Base-by-base conservation (phyloP, 2,888 invertebrate species). In the Macroteleia sp. region DNA sequence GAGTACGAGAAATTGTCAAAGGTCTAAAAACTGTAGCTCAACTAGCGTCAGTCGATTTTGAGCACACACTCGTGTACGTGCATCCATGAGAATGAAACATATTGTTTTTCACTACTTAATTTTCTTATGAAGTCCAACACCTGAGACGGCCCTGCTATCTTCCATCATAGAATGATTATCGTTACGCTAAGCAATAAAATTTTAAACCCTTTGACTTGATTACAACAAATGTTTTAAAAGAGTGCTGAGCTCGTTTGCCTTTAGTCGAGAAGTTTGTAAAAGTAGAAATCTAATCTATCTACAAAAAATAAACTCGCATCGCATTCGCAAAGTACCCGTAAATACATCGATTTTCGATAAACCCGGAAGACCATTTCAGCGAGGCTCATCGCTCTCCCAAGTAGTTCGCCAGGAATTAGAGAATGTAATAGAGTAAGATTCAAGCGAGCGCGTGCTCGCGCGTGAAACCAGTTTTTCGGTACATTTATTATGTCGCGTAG, bases 401-500 rank as follows among this genome's bases (percentile, higher is more conserved):
- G 50, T 28, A 39, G 57, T 62, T 70, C 41, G 48, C 14, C 52
- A 36, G 77, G 77, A 84, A 84, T 84, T 84, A 84, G 75, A 81
- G 67, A 76, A 76, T 62, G 80, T 79, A 79, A 82, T 75, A 64
- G 80, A 77, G 54, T 66, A 75, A 79, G 74, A 75, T 76, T 77
- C 69, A 46, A 48, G 80, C 80, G 50, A 48, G 80, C 80, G 78
- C 79, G 83, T 81, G 83, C 81, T 82, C 80, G 82, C 82, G 85
- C 83, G 82, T 84, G 82, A 84, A 85, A 85, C 84, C 81, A 82
- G 77, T 82, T 82, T 83, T 81, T 82, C 77, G 79, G 52, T 77
- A 67, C 50, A 77, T 73, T 77, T 67, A 59, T 66, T 74, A 74
- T 46, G 66, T 66, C 66, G 36, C 74, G 17, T 30, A 57, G 62